Evolutionary conservation across 2,888 invertebrate genomes (phyloP), one percentile per base, ranked within the genome.

Genomic region (Cremastobaeus sp.): DNA sequence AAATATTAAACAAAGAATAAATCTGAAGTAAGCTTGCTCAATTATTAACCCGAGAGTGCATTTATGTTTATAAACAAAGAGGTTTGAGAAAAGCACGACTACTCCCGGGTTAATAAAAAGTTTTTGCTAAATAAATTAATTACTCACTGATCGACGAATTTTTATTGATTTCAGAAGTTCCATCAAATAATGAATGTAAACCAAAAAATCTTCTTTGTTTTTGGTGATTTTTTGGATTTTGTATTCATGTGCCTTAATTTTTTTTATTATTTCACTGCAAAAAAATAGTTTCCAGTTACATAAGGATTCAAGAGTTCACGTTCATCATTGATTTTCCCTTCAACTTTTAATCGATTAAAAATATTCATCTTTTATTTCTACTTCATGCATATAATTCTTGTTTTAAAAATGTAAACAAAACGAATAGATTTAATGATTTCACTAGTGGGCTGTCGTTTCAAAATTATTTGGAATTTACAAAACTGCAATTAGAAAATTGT

Each of bases 131-230:
- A 37, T 17, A 37, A 9, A 12, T 8, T 34, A 11, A 30, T 35
- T 34, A 68, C 79, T 78, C 83, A 89, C 89, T 69, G 90, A 89
- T 83, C 94, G 89, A 75, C 93, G 90, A 6, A 90, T 85, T 71
- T 90, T 89, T 41, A 95, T 90, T 39, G 93, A 89, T 82, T 91
- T 91, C 18, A 95, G 86, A 28, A 95, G 85, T 78, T 92, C 89
- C 80, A 92, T 89, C 85, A 94, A 93, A 82, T 93, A 94, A 54
- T 92, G 89, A 74, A 93, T 93, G 79, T 93, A 94, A 57, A 90
- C 90, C 9, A 92, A 89, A 84, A 90, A 94, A 86, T 94, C 93
- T 81, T 93, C 92, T 81, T 93, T 92, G 37, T 89, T 89, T 88
- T 93, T 94, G 0, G 91, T 89, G 77, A 90, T 89, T 12, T 92